Base-by-base conservation (phyloP, 1,140 invertebrate species). In the Melitaea cinxia region DNA sequence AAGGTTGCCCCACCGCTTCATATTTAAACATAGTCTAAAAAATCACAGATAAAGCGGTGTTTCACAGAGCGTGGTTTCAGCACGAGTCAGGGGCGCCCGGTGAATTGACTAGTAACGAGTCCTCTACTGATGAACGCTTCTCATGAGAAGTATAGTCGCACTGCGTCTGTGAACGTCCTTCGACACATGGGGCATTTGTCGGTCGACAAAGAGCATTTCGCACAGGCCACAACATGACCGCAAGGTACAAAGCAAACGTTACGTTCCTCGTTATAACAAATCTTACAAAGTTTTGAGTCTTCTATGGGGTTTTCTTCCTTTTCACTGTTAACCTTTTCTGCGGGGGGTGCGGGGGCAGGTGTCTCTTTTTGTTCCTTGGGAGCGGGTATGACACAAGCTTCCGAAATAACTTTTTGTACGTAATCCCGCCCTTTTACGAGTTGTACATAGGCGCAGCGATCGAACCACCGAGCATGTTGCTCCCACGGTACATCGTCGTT, bases 211-310 rank as follows among this genome's bases (percentile, higher is more conserved):
- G 96, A 95, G 92, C 97, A 99, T 65, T 96, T 94, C 12, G 94
- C 93, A 91, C 97, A 99, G 9, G 96, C 95, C 12, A 97, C 94
- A 66, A 98, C 94, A 91, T 98, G 97, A 47, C 97, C 96, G 91
- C 93, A 93, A 21, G 93, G 97, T 73, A 98, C 92, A 90, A 98
- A 98, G 65, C 96, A 95, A 47, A 97, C 94, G 72, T 95, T 95
- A 66, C 96, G 93, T 89, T 97, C 96, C 73, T 95, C 94, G 62
- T 93, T 94, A 89, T 95, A 97, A 88, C 93, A 93, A 59, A 93
- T 93, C 80, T 92, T 93, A 80, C 93, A 93, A 24, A 93, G 66
- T 74, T 92, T 93, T 17, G 88, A 74, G 45, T 89, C 86, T 14
- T 91, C 87, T 19, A 86, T 64, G 0, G 64, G 45, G 15, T 56